A percentile compares a stretch with the other conserved stretches of the same genome.
phyloP scores from a whole-genome alignment of 2,888 invertebrate species.

The Acleris laterana region DNA sequence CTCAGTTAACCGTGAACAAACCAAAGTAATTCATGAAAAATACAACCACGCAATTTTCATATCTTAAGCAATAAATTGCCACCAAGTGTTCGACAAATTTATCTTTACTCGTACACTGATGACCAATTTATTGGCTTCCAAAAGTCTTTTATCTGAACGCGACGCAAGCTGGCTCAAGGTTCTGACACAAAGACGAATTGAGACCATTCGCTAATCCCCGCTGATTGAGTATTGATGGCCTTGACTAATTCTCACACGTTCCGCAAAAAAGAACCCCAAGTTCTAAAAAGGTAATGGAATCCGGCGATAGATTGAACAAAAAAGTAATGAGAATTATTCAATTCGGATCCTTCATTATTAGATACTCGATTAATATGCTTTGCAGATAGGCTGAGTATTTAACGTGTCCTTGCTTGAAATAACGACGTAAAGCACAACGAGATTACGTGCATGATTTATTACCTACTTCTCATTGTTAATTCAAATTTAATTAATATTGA shows the following conservation, averaged over 20 bases:
- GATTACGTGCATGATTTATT: too few species aligned
- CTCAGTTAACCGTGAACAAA: too few species aligned
- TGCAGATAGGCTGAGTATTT: too few species aligned
- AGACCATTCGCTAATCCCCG: constrained; percentile 52
- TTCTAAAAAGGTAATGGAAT: constrained; percentile 2
- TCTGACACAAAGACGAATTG: constrained; percentile 57
- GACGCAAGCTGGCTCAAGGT: constrained; percentile 45
- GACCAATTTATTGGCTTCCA: constrained; percentile 52
- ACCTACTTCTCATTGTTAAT: too few species aligned
- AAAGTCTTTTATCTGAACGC: constrained; percentile 49
- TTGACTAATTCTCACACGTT: constrained; percentile 45
- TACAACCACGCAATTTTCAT: neutral
- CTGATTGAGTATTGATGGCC: constrained; percentile 52
- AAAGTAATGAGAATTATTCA: neutral
- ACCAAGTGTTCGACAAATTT: constrained; percentile 10
- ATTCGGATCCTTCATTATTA: too few species aligned
- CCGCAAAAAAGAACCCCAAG: constrained; percentile 8
- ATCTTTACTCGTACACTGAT: constrained; percentile 43
- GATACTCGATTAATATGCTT: too few species aligned
- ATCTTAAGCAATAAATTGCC: constrained; percentile 18
- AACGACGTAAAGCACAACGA: too few species aligned
- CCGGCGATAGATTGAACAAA: neutral
- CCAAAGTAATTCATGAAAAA: neutral
- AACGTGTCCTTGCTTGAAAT: too few species aligned
- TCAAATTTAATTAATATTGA: too few species aligned